Evolutionary conservation across 2,113 vertebrate genomes (phyloP), one percentile per base, ranked within the genome.

Genomic region (Corythornis cristatus): DNA sequence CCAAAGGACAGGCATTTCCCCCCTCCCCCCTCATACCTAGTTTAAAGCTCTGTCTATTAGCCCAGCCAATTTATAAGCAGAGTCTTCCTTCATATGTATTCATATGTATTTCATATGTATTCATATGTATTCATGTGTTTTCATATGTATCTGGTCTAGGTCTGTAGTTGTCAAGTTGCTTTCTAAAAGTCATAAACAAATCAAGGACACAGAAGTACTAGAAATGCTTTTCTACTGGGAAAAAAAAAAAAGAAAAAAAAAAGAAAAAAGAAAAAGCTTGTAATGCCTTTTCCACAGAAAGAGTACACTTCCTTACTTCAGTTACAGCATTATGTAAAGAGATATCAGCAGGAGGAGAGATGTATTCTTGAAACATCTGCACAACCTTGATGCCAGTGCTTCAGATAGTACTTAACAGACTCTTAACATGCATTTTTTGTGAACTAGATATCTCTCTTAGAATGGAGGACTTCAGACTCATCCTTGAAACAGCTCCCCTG

Each of bases 101-200:
- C 33, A 33, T 33, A 33, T 33, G 33, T 33, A 33, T 33, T 33
- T 33, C 33, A 33, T 33, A 33, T 33, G 33, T 33, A 33, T 33
- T 33, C 33, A 33, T 33, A 33, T 33, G 33, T 33, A 33, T 33
- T 33, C 33, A 33, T 33, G 33, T 33, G 11, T 80, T 79, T 86
- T 85, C 31, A 31, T 6, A 15, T 3, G 3, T 76, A 20, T 12
- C 1, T 19, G 42, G 14, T 28, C 31, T 68, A 17, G 4, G 15
- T 53, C 18, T 71, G 1, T 20, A 58, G 0, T 1, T 7, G 4
- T 9, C 11, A 75, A 56, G 9, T 46, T 54, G 1, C 8, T 76
- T 85, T 76, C 37, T 37, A 50, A 51, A 85, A 61, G 22, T 45
- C 6, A 57, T 18, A 67, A 78, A 64, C 3, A 12, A 33, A 40